Conservation (phyloP, 2,113 vertebrate species). For the Heterocephalus glaber region DNA sequence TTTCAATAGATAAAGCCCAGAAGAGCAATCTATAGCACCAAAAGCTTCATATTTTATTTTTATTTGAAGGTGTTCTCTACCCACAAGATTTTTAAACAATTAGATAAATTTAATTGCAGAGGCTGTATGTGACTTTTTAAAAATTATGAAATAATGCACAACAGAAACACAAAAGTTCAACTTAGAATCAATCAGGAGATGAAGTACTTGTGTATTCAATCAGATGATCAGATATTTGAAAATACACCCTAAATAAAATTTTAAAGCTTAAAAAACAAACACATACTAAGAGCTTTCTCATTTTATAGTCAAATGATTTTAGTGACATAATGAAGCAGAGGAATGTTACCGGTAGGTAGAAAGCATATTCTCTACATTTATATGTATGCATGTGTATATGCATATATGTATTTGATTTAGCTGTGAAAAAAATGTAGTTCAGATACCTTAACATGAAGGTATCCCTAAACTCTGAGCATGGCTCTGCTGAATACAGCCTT, state of each 20-base stretch:
- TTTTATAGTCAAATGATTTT: conserved; percentile 47
- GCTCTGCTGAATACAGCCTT: neutral
- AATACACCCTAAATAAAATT: conserved; percentile 42
- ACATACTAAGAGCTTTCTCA: conserved; percentile 42
- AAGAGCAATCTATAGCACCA: neutral
- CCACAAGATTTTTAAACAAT: neutral
- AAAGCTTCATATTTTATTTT: neutral
- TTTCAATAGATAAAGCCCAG: neutral
- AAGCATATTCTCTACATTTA: neutral
- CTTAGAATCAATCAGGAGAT: conserved; percentile 38
- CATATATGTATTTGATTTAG: neutral
- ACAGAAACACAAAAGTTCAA: conserved; percentile 21
- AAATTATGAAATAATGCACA: neutral
- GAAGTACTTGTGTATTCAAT: neutral
- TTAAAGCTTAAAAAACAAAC: conserved; percentile 46
- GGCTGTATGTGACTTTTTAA: neutral
- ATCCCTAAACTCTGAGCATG: accelerated
- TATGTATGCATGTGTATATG: neutral
- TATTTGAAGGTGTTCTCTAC: neutral
- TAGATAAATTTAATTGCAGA: neutral
- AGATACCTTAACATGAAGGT: neutral
- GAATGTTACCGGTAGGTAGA: neutral
- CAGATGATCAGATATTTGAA: conserved; percentile 8
- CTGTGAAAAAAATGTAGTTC: neutral
- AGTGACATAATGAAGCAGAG: neutral